Percentiles rank a stretch among this genome's conserved stretches.
Evolutionary conservation across 2,113 vertebrate genomes (phyloP).

Genomic region (Mionectes macconnelli): DNA sequence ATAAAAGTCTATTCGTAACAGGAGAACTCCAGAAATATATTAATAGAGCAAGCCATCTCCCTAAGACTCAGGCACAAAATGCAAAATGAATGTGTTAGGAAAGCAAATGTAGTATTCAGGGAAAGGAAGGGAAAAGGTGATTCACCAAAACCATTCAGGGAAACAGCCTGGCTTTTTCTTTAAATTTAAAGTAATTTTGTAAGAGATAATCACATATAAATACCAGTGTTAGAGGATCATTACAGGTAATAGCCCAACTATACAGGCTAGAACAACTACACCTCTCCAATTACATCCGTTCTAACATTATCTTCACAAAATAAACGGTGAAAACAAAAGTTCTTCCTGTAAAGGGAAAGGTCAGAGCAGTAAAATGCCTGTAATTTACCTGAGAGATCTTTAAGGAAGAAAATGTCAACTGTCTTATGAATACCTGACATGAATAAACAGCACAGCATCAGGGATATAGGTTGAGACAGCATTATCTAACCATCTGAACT

Average conservation of each 20-base stretch:
- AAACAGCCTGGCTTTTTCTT: slow-evolving; percentile 11
- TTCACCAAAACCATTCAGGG: slow-evolving; percentile 31
- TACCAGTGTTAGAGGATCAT: slow-evolving; percentile 24
- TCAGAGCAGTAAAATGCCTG: slow-evolving; percentile 43
- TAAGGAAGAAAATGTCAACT: slow-evolving; percentile 52
- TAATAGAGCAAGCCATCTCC: slow-evolving; percentile 67
- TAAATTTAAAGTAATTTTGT: slow-evolving; percentile 22
- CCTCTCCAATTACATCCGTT: not conserved
- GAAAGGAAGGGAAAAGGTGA: slow-evolving; percentile 19
- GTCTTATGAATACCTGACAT: slow-evolving; percentile 24
- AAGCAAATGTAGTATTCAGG: slow-evolving; percentile 32
- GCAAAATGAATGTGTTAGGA: slow-evolving; percentile 48
- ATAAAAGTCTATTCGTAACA: slow-evolving; percentile 67
- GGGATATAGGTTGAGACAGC: not conserved
- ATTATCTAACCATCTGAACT: slow-evolving; percentile 7
- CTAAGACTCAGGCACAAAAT: slow-evolving; percentile 49
- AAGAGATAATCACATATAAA: slow-evolving; percentile 27
- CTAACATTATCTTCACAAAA: not conserved
- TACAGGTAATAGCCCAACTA: slow-evolving; percentile 12
- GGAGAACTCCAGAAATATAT: slow-evolving; percentile 65
- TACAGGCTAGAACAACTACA: slow-evolving; percentile 8
- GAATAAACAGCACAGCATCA: slow-evolving; percentile 37
- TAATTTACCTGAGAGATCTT: slow-evolving; percentile 48
- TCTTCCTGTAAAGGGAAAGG: slow-evolving; percentile 43
- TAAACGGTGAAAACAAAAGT: slow-evolving; percentile 36